Conservation (phyloP, 2,888 invertebrate genomes). For the Amphipoea oculea region DNA sequence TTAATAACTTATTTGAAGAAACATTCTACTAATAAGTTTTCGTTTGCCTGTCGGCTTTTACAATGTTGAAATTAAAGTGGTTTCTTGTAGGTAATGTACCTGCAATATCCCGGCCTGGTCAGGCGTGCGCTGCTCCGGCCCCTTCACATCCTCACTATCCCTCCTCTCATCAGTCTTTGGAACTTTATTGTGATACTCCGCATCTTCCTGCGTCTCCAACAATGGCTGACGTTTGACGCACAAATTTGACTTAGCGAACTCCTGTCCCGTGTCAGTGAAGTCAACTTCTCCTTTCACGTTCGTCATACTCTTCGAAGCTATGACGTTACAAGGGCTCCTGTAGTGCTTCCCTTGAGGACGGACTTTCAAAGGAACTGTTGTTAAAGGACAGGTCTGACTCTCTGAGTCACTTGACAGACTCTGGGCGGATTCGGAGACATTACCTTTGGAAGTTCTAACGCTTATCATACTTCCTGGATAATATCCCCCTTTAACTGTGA, state of each 20-base stretch:
- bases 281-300: constrained; percentile 90
- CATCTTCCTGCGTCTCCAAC: constrained; percentile 84
- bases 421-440: constrained; percentile 92
- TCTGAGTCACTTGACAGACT: constrained; percentile 93
- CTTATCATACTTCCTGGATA: constrained; percentile 92
- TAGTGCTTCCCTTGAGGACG: constrained; percentile 88
- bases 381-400: constrained; percentile 89
- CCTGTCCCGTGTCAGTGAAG: constrained; percentile 86
- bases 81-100: constrained; percentile 80
- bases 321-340: constrained; percentile 83
- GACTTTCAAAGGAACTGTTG: constrained; percentile 89
- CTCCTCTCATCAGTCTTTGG: constrained; percentile 86
- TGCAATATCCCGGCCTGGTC: constrained; percentile 92
- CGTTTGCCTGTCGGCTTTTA: not conserved
- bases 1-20: constrained; percentile 12
- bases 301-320: constrained; percentile 91
- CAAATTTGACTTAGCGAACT: constrained; percentile 77
- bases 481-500: constrained; percentile 91
- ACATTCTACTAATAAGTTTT: not conserved
- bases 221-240: constrained; percentile 89
- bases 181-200: constrained; percentile 88
- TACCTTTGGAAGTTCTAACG: constrained; percentile 91
- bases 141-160: constrained; percentile 76
- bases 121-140: constrained; percentile 80
- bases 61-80: not conserved